A percentile compares a stretch with the other conserved stretches of the same genome.
These are phyloP conservation scores for Chromobotia macracanthus DNA, from an alignment of 2,797 vertebrate species.

Conservation along the genomic window DNA sequence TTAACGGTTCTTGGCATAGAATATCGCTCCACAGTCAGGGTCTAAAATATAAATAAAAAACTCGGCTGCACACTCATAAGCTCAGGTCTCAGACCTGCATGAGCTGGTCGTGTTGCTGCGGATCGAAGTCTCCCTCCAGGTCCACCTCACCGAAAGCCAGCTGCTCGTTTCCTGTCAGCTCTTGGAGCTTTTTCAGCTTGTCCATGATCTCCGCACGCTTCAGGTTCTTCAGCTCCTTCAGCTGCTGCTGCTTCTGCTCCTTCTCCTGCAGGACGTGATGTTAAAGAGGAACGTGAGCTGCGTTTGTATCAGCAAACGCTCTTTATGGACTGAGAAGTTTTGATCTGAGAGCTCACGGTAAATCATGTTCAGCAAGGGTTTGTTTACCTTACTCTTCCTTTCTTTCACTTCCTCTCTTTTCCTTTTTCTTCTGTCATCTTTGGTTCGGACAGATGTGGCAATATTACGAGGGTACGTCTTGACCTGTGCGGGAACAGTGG, in stretches of 20 bases:
- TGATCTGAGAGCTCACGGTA: not conserved
- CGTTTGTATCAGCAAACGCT: too few species aligned
- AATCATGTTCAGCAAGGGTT: not conserved
- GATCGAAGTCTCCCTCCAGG: slow-evolving; percentile 86
- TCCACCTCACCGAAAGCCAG: slow-evolving; percentile 77
- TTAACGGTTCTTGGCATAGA: too few species aligned
- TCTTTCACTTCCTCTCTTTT: slow-evolving; percentile 83
- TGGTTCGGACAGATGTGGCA: slow-evolving; percentile 84
- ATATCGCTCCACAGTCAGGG: too few species aligned
- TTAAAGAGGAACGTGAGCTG: not conserved
- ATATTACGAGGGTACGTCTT: slow-evolving; percentile 87
- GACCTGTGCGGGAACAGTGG: slow-evolving; percentile 66
- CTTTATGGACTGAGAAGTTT: too few species aligned
- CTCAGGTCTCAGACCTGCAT: slow-evolving; percentile 81
- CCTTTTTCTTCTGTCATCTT: slow-evolving; percentile 84
- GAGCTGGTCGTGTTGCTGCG: slow-evolving; percentile 81
- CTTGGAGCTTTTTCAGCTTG: slow-evolving; percentile 81
- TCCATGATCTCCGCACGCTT: slow-evolving; percentile 86
- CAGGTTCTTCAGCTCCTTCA: slow-evolving; percentile 92
- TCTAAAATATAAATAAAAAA: not conserved
- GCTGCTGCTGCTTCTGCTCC: slow-evolving; percentile 84
- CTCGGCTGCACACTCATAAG: not conserved
- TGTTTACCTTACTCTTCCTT: slow-evolving; percentile 82
- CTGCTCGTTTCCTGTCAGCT: slow-evolving; percentile 82
- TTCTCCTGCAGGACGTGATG: slow-evolving; percentile 77